These are phyloP conservation scores for Smutsia temminckii DNA, from an alignment of 2,797 vertebrate genomes.

Conservation along the genomic window DNA sequence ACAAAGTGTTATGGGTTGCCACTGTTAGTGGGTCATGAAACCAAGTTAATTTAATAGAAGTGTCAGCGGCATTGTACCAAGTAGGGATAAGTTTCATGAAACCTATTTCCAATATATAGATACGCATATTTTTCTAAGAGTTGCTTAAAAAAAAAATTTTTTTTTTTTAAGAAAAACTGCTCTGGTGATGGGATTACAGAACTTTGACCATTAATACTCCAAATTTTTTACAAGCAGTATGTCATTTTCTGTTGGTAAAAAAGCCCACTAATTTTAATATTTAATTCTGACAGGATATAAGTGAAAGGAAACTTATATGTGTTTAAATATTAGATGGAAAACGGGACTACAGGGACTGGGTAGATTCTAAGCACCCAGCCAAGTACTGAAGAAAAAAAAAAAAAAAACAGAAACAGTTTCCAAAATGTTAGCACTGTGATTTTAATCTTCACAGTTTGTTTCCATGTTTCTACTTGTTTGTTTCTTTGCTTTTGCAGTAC, in stretches of 20 bases:
- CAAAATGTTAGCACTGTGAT: neutral
- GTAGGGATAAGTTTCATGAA: neutral
- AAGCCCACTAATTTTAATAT: neutral
- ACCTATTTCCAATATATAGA: neutral
- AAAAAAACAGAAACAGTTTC: neutral
- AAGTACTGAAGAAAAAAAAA: neutral
- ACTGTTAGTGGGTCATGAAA: neutral
- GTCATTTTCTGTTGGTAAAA: neutral
- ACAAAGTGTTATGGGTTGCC: neutral
- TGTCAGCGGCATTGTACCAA: neutral
- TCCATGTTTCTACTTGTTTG: neutral
- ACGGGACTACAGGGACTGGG: neutral
- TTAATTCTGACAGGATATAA: slow-evolving; percentile 16
- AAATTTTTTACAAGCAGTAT: neutral
- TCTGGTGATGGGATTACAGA: neutral
- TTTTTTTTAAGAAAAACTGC: neutral
- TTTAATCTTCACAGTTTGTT: neutral
- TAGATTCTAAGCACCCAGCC: neutral
- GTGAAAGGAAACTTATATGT: neutral
- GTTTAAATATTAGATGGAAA: neutral
- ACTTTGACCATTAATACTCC: neutral
- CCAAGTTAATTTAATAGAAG: neutral
- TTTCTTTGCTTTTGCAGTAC: neutral
- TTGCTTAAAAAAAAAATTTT: neutral
- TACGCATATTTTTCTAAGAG: neutral